phyloP scores from a whole-genome alignment of 2,888 invertebrate species.

The Hemithea aestivaria region DNA sequence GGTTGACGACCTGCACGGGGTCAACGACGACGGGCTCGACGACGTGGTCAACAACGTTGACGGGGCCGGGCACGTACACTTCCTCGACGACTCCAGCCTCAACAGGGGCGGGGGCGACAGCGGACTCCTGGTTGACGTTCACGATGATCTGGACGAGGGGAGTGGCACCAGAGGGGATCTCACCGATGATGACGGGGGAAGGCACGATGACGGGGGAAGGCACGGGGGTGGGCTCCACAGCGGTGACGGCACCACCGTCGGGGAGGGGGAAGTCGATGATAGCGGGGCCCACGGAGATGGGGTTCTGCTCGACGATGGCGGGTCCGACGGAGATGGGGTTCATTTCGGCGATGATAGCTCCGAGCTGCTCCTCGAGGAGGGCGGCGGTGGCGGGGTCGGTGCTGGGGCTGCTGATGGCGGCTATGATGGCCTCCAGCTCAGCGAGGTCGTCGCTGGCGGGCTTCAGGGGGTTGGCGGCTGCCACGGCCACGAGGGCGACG shows the following conservation, averaged over 20 bases:
- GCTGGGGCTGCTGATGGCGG: slow-evolving; percentile 51
- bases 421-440: slow-evolving; percentile 40
- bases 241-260: slow-evolving; percentile 20
- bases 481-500: slow-evolving; percentile 44
- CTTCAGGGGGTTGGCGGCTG: slow-evolving; percentile 37
- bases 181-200: slow-evolving; percentile 20
- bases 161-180: slow-evolving; percentile 15
- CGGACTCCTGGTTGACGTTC: slow-evolving; percentile 17
- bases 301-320: slow-evolving; percentile 27
- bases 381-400: slow-evolving; percentile 49
- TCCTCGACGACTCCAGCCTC: slow-evolving; percentile 17
- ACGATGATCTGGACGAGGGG: slow-evolving; percentile 29
- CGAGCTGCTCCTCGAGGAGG: slow-evolving; percentile 41
- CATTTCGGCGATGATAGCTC: slow-evolving; percentile 30
- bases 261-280: slow-evolving; percentile 16
- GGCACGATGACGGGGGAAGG: slow-evolving; percentile 18
- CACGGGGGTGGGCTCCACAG: slow-evolving; percentile 10
- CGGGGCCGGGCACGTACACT: slow-evolving; percentile 23
- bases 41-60: slow-evolving; percentile 23
- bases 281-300: slow-evolving; percentile 21
- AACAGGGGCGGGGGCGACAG: slow-evolving; percentile 27
- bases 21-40: slow-evolving; percentile 13
- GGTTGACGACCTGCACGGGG: slow-evolving; percentile 12
- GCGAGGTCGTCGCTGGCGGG: slow-evolving; percentile 24
- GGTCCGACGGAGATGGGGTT: slow-evolving; percentile 21